Conservation (phyloP, 2,888 invertebrate species). For the Spodoptera littoralis region DNA sequence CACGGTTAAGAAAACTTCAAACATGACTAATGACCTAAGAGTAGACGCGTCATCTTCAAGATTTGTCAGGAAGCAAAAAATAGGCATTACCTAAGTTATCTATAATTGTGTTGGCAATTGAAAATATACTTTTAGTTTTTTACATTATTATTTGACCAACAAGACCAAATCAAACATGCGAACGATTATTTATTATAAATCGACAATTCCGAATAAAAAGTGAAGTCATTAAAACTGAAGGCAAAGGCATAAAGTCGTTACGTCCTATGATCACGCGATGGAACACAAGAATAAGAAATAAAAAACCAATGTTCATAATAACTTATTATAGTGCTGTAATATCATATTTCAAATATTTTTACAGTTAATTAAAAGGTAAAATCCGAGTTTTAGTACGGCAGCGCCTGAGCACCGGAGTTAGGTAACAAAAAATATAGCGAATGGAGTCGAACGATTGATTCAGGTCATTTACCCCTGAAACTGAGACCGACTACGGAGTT, state of each 20-base stretch:
- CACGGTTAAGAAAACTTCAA: constrained; percentile 3
- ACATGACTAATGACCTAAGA: constrained; percentile 39
- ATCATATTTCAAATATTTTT: constrained; percentile 35
- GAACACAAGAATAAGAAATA: background rate
- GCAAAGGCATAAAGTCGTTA: constrained; percentile 17
- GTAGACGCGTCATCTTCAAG: constrained; percentile 39
- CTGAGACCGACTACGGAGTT: constrained; percentile 62
- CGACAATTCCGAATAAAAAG: constrained; percentile 6
- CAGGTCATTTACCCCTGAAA: constrained; percentile 81
- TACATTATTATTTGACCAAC: constrained; percentile 2
- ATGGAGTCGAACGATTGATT: constrained; percentile 74
- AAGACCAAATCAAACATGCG: constrained; percentile 1
- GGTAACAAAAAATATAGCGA: constrained; percentile 61
- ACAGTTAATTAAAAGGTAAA: constrained; percentile 44
- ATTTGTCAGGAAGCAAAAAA: constrained; percentile 48
- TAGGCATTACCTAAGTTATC: constrained; percentile 42
- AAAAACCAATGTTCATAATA: constrained; percentile 11
- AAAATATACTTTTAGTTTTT: background rate
- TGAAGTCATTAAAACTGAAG: constrained; percentile 11
- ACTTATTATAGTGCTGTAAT: constrained; percentile 6
- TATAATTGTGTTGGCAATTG: constrained; percentile 3
- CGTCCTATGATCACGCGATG: constrained; percentile 31
- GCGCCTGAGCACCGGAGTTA: constrained; percentile 39
- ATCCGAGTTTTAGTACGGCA: constrained; percentile 39
- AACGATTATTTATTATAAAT: constrained; percentile 2